Conservation (phyloP, 2,888 invertebrate genomes). For the Leptothorax acervorum region DNA sequence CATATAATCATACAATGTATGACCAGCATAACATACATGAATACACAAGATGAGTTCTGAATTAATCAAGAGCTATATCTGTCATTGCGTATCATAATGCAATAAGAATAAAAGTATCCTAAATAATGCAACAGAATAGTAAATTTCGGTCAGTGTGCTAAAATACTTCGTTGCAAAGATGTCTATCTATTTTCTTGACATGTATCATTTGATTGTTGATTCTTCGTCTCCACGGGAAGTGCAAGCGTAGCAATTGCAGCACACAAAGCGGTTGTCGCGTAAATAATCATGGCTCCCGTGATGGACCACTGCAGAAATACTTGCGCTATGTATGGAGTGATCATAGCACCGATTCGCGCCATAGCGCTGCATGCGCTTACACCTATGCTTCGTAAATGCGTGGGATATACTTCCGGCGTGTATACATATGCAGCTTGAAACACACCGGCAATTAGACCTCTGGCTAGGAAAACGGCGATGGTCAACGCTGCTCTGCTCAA, state of each 20-base stretch:
- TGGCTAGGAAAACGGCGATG: constrained; percentile 93
- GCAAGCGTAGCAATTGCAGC: constrained; percentile 92
- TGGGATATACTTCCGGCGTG: constrained; percentile 98
- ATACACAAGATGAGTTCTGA: constrained; percentile 7
- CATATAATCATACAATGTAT: background rate
- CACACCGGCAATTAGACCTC: constrained; percentile 96
- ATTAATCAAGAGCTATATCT: background rate
- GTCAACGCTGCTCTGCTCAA: constrained; percentile 92
- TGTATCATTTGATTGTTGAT: constrained; percentile 81
- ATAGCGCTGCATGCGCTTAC: constrained; percentile 97
- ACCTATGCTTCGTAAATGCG: constrained; percentile 94
- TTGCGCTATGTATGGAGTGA: constrained; percentile 97
- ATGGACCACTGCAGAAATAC: constrained; percentile 92
- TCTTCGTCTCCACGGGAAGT: constrained; percentile 94
- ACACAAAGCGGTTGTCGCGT: constrained; percentile 91
- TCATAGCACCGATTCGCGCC: constrained; percentile 96
- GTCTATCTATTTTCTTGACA: constrained; percentile 61
- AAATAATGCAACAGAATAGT: constrained; percentile 21
- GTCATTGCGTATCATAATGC: background rate
- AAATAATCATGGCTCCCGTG: constrained; percentile 91
- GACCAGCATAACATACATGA: background rate
- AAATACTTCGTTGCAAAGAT: background rate
- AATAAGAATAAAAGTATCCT: constrained; percentile 22
- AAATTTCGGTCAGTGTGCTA: constrained; percentile 22
- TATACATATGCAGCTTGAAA: constrained; percentile 98